A percentile compares a stretch with the other conserved stretches of the same genome.
Conservation (phyloP, 2,113 vertebrate genomes). For the Hemicordylus capensis region DNA sequence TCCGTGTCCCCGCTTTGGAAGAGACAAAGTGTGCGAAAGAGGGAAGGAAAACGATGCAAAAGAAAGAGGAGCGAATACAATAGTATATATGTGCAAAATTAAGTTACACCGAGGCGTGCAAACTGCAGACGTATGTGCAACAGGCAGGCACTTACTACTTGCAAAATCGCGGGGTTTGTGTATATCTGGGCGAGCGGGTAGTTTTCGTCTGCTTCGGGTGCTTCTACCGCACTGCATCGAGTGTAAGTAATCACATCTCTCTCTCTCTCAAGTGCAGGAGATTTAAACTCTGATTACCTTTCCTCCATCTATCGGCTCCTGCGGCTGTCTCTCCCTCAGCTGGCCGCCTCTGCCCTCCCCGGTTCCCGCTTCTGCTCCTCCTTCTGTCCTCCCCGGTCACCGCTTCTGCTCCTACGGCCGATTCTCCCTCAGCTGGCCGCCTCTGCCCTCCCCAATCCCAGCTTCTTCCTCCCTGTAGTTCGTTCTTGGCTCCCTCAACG, state of each 20-base stretch:
- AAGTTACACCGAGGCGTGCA: neutral
- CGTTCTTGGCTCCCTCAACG: too few relatives aligned
- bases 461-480: too few relatives aligned
- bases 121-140: neutral
- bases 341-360: too few relatives aligned
- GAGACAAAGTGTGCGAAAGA: neutral
- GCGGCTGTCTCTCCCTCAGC: too few relatives aligned
- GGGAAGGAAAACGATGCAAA: too few relatives aligned
- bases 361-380: too few relatives aligned
- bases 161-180: neutral
- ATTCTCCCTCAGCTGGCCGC: too few relatives aligned
- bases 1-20: neutral
- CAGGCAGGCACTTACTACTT: neutral
- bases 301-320: slow-evolving; percentile 50
- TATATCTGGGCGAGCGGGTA: too few relatives aligned
- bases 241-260: neutral
- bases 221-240: neutral
- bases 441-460: too few relatives aligned
- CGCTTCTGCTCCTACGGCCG: too few relatives aligned
- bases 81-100: neutral
- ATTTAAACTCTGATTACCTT: slow-evolving; percentile 70
- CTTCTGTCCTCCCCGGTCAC: too few relatives aligned
- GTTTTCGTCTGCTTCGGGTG: neutral
- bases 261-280: slow-evolving; percentile 19
- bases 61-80: too few relatives aligned